Evolutionary conservation across 2,113 vertebrate species (phyloP), one percentile per base, ranked within the genome.

Genomic region (Aphyosemion australe): DNA sequence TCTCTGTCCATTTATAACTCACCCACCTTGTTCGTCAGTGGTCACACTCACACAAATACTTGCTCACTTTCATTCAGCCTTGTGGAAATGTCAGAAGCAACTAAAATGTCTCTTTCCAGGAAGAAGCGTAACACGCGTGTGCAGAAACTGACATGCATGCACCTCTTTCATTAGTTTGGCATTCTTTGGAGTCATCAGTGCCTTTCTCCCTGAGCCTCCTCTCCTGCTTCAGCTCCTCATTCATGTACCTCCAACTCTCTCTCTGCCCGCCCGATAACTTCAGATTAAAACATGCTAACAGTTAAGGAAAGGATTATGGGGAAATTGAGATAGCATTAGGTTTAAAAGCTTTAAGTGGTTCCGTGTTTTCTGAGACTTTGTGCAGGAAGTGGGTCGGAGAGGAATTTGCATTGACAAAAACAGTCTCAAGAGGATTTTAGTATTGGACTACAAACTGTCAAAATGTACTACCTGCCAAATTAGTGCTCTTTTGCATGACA

Each of bases 161-260:
- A 84, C 95, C 95, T 96, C 94, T 49, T 95, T 84, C 59, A 91
- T 91, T 48, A 93, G 88, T 73, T 87, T 84, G 68, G 74, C 74
- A 60, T 93, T 87, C 2, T 76, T 92, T 82, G 91, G 86, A 51
- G 77, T 90, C 85, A 94, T 86, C 14, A 90, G 90, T 16, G 89
- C 26, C 26, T 26, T 88, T 76, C 67, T 83, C 61, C 16, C 48
- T 54, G 72, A 49, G 48, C 37, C 59, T 74, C 69, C 88, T 90
- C 68, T 95, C 92, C 84, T 92, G 76, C 18, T 85, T 82, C 55
- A 95, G 76, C 79, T 90, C 86, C 65, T 82, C 82, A 39, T 92
- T 89, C 32, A 95, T 7, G 84, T 11, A 84, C 80, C 21, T 77
- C 78, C 71, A 91, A 89, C 88, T 94, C 79, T 37, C 34, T 37